These are phyloP conservation scores for Mythimna loreyi DNA, from an alignment of 2,888 invertebrate genomes.

Conservation along the genomic window DNA sequence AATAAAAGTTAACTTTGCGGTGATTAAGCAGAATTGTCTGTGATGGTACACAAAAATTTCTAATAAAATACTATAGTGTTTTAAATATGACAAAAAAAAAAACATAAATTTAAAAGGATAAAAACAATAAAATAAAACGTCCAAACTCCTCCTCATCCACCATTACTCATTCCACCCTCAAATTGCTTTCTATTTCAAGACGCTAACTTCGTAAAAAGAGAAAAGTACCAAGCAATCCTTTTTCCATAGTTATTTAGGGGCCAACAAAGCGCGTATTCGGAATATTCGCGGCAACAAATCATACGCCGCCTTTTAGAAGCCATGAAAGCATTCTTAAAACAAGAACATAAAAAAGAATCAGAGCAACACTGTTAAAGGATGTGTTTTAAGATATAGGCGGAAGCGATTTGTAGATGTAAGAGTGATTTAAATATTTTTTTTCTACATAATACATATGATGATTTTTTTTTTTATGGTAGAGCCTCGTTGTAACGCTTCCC, in stretches of 20 bases:
- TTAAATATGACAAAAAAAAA: no score
- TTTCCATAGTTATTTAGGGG: conserved; percentile 58
- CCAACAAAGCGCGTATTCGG: conserved; percentile 73
- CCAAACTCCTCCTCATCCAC: conserved; percentile 15
- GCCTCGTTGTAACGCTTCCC: no score
- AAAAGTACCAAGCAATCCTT: conserved; percentile 56
- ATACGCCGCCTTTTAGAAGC: conserved; percentile 82
- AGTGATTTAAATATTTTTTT: no score
- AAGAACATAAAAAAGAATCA: conserved; percentile 73
- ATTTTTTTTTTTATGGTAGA: no score
- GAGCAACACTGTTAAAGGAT: conserved; percentile 66
- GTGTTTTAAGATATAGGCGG: conserved; percentile 32
- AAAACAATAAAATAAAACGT: conserved; percentile 30
- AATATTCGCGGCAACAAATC: conserved; percentile 86
- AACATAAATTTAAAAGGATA: not conserved
- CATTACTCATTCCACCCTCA: conserved; percentile 54
- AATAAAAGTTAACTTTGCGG: no score
- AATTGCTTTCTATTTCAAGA: conserved; percentile 62
- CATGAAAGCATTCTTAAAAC: conserved; percentile 84
- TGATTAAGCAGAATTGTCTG: no score
- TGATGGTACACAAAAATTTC: no score
- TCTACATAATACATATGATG: no score
- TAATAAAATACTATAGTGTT: no score
- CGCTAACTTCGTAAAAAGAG: conserved; percentile 54
- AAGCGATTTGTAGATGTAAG: conserved; percentile 35